These are phyloP conservation scores for Heteromurus nitidus DNA, from an alignment of 2,888 invertebrate genomes.

Conservation along the genomic window DNA sequence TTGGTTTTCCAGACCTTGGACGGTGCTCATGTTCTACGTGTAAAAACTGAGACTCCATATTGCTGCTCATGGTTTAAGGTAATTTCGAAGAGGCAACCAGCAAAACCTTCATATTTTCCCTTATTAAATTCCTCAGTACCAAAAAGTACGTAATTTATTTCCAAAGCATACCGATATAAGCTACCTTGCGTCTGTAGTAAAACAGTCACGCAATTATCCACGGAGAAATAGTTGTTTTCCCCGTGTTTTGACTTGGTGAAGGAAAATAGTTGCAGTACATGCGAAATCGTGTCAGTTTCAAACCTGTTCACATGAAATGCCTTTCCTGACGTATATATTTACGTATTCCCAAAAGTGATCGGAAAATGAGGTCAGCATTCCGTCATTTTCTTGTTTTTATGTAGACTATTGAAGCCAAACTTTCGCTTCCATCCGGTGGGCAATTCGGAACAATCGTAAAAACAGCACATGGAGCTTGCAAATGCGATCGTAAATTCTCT, in stretches of 20 bases:
- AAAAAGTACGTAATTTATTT: no score
- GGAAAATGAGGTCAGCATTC: slow-evolving; percentile 49
- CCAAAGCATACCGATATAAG: no score
- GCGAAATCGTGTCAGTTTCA: neutral
- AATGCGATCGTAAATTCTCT: slow-evolving; percentile 66
- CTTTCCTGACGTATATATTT: neutral
- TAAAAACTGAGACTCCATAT: slow-evolving; percentile 67
- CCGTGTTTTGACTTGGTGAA: neutral
- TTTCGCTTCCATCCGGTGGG: slow-evolving; percentile 61
- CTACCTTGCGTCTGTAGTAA: neutral
- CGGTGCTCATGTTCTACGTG: slow-evolving; percentile 58
- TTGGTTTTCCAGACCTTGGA: slow-evolving; percentile 63
- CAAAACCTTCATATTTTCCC: neutral
- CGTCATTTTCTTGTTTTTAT: slow-evolving; percentile 41
- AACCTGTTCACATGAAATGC: neutral
- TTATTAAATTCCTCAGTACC: no score
- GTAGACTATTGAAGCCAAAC: slow-evolving; percentile 66
- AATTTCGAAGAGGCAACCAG: slow-evolving; percentile 14
- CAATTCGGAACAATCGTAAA: slow-evolving; percentile 67
- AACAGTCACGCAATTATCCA: neutral
- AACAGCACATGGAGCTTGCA: slow-evolving; percentile 68
- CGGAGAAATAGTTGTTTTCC: neutral
- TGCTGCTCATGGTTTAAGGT: slow-evolving; percentile 70
- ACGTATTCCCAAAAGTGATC: slow-evolving; percentile 21
- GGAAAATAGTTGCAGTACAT: neutral